Percentiles rank a stretch among this genome's conserved stretches.
Conservation (phyloP, 1,140 invertebrate genomes). For the Coelopa frigida region DNA sequence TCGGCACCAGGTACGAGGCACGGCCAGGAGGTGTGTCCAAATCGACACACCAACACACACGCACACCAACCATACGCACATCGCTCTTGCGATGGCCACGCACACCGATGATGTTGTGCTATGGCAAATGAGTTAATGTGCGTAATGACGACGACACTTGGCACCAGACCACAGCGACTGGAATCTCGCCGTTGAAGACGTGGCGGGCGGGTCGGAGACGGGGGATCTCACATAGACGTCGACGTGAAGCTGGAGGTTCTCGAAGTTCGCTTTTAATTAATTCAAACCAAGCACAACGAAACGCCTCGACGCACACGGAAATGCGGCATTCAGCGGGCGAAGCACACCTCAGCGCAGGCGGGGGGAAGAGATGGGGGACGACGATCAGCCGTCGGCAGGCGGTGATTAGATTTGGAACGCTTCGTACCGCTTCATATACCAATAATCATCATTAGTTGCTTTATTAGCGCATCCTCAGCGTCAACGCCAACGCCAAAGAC, state of each 20-base stretch:
- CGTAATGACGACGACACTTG: slow-evolving; percentile 36
- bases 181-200: slow-evolving; percentile 39
- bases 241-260: too few relatives aligned
- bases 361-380: slow-evolving; percentile 4
- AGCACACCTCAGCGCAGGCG: slow-evolving; percentile 11
- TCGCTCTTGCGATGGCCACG: slow-evolving; percentile 10
- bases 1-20: too few relatives aligned
- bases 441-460: background rate
- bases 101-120: slow-evolving; percentile 6
- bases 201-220: too few relatives aligned
- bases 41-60: slow-evolving; percentile 1
- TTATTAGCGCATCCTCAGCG: too few relatives aligned
- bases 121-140: slow-evolving; percentile 31
- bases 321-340: slow-evolving; percentile 22
- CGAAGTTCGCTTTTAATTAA: slow-evolving; percentile 40
- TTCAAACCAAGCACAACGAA: slow-evolving; percentile 38
- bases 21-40: background rate
- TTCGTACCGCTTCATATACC: slow-evolving; percentile 3
- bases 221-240: too few relatives aligned
- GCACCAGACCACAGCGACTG: slow-evolving; percentile 33
- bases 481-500: too few relatives aligned
- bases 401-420: slow-evolving; percentile 6
- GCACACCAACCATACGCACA: background rate
- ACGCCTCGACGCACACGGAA: slow-evolving; percentile 33
- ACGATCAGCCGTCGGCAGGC: background rate